Evolutionary conservation across 2,113 vertebrate species (phyloP).

Genomic region (Laticauda colubrina): DNA sequence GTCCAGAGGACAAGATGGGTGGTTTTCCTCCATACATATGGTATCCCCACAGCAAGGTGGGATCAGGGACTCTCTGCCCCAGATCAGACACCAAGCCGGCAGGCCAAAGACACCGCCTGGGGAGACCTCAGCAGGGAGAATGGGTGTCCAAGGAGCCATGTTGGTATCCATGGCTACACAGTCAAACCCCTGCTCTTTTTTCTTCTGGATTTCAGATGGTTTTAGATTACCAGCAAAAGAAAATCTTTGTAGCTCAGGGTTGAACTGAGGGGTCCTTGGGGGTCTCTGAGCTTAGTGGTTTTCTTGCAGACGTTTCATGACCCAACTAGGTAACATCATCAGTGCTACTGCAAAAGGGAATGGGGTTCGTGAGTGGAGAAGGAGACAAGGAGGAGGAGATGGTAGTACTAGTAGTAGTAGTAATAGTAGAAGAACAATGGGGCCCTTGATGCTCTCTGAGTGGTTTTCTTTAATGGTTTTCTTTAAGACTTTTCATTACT

Average conservation of each 20-base stretch:
- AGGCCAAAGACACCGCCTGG: background rate
- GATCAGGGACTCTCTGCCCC: background rate
- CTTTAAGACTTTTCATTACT: too few relatives aligned
- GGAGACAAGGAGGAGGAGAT: too few relatives aligned
- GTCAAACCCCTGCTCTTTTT: background rate
- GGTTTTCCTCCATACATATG: background rate
- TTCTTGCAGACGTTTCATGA: too few relatives aligned
- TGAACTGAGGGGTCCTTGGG: background rate
- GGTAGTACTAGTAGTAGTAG: too few relatives aligned
- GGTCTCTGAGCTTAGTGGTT: background rate
- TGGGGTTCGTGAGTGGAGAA: too few relatives aligned
- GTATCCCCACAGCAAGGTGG: background rate
- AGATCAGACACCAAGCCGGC: background rate
- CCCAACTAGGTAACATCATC: too few relatives aligned
- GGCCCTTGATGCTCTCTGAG: too few relatives aligned
- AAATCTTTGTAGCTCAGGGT: background rate
- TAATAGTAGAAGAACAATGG: too few relatives aligned
- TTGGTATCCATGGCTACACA: background rate
- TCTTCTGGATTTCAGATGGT: background rate
- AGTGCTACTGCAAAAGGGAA: too few relatives aligned
- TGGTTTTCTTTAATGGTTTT: too few relatives aligned
- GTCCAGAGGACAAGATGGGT: too few relatives aligned
- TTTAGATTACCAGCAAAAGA: background rate
- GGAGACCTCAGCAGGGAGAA: background rate
- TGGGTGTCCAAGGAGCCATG: background rate